These are phyloP conservation scores for Scophthalmus maximus DNA, from an alignment of 2,113 vertebrate genomes.

Conservation along the genomic window DNA sequence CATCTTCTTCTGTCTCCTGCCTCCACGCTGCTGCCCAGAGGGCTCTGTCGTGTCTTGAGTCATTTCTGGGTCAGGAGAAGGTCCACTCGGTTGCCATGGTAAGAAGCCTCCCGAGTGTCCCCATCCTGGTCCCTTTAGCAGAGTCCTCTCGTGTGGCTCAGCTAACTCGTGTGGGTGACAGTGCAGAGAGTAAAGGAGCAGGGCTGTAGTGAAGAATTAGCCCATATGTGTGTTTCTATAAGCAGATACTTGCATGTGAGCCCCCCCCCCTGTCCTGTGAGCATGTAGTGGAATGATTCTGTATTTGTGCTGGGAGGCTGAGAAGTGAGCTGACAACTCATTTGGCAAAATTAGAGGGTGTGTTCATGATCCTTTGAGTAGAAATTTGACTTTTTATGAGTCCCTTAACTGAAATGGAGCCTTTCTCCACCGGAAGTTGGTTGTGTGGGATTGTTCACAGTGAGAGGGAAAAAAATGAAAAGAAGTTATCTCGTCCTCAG, in stretches of 20 bases:
- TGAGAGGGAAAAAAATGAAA: neutral
- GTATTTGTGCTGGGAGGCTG: neutral
- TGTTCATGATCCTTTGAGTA: neutral
- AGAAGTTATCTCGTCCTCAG: neutral
- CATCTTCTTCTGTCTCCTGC: slow-evolving; percentile 12
- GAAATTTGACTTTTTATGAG: neutral
- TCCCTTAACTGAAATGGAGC: neutral
- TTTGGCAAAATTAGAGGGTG: neutral
- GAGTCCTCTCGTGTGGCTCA: slow-evolving; percentile 24
- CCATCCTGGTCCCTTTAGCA: slow-evolving; percentile 28
- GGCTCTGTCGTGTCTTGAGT: slow-evolving; percentile 81
- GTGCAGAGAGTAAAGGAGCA: slow-evolving; percentile 29
- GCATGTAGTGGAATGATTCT: neutral
- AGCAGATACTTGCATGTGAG: slow-evolving; percentile 42
- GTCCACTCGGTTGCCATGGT: slow-evolving; percentile 78
- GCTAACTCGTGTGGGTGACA: slow-evolving; percentile 25
- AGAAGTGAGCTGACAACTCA: slow-evolving; percentile 5
- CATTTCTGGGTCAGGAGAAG: slow-evolving; percentile 80
- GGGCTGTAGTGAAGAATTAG: slow-evolving; percentile 10
- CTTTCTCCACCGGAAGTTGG: neutral
- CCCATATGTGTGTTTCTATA: neutral
- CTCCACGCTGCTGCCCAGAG: slow-evolving; percentile 67
- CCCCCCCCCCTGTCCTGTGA: slow-evolving; percentile 17
- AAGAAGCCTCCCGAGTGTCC: slow-evolving; percentile 67
- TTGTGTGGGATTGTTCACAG: neutral